Evolutionary conservation across 2,888 invertebrate genomes (phyloP), one percentile per base, ranked within the genome.

Genomic region (Latheticus oryzae): DNA sequence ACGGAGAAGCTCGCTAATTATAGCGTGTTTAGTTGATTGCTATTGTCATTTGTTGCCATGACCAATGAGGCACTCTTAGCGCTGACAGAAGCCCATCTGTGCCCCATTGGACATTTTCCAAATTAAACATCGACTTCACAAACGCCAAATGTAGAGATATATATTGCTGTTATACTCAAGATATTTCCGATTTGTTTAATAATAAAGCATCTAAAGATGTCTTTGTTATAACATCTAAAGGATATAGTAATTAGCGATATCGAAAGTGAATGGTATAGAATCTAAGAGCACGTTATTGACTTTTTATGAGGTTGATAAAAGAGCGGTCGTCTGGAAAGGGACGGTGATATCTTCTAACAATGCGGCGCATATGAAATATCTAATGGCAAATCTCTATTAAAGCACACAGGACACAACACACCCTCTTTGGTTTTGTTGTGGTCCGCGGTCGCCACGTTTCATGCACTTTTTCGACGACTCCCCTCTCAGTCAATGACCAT

Each of bases 51-150:
- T 71, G 64, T 70, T 66, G 65, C 61, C 58, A 68, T 72, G 71
- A 72, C 72, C 72, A 72, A 72, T 71, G 71, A 68, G 67, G 63
- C 58, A 66, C 71, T 69, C 68, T 72, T 70, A 72, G 60, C 69
- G 63, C 56, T 70, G 71, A 72, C 73, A 71, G 68, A 59, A 64
- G 68, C 65, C 66, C 73, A 73, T 73, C 73, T 73, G 73, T 63
- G 71, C 53, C 70, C 70, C 48, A 48, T 59, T 62, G 68, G 68
- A 63, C 68, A 65, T 63, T 67, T 63, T 61, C 66, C 63, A 71
- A 71, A 71, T 71, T 70, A 68, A 67, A 64, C 66, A 61, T 60
- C 53, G 52, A 55, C 50, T 45, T 16, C 45, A 13, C 45, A 19
- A 28, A 28, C 17, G 7, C n/a, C 16, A 11, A 3, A 23, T 13